phyloP scores from a whole-genome alignment of 2,113 vertebrate genomes.

The Heliornis fulica region DNA sequence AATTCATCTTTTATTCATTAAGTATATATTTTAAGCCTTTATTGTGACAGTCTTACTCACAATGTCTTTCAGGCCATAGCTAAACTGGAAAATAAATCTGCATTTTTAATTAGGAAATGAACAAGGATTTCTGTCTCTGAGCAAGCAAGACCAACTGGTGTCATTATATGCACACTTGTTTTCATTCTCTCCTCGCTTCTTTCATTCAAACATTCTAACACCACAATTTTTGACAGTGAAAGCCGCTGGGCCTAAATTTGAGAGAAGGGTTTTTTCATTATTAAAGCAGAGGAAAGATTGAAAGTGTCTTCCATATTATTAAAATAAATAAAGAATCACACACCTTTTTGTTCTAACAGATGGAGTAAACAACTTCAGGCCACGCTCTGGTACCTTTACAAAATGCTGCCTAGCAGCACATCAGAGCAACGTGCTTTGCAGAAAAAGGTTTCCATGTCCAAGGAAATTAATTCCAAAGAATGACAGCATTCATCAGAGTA shows the following conservation, averaged over 20 bases:
- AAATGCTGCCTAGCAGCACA: not conserved
- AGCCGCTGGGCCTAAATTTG: not conserved
- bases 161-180: not conserved
- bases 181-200: not conserved
- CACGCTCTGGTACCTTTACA: fast-evolving
- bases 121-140: not conserved
- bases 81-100: not conserved
- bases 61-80: not conserved
- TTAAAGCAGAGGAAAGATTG: not conserved
- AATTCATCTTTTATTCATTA: not conserved
- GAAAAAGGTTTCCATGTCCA: not conserved
- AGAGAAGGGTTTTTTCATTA: not conserved
- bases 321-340: not conserved
- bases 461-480: not conserved
- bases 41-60: not conserved
- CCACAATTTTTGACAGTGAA: not conserved
- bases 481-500: not conserved
- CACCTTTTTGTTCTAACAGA: not conserved
- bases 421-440: not conserved
- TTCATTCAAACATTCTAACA: not conserved
- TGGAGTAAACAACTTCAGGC: not conserved
- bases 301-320: not conserved
- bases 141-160: not conserved
- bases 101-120: not conserved
- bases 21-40: not conserved